Conservation (phyloP, 2,888 invertebrate species). For the Epicampocera succincta region DNA sequence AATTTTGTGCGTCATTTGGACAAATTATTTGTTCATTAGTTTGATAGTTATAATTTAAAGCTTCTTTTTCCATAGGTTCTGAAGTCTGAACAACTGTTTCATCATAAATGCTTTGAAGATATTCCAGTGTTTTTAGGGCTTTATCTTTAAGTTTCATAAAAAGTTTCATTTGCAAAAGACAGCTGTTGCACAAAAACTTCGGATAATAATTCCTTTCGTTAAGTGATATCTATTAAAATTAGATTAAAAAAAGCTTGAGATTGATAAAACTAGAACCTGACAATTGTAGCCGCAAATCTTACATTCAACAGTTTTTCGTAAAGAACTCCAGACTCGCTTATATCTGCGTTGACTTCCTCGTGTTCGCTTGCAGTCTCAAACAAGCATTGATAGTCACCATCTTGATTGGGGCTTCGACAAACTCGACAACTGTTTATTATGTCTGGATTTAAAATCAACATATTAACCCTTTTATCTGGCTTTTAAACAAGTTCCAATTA, state of each 20-base stretch:
- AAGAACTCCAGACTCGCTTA: slow-evolving; percentile 70
- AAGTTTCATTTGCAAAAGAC: slow-evolving; percentile 75
- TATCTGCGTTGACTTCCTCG: not conserved
- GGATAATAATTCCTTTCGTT: slow-evolving; percentile 62
- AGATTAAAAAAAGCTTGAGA: not conserved
- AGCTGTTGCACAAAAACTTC: slow-evolving; percentile 74
- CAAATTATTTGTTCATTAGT: not conserved
- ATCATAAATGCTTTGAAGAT: slow-evolving; percentile 38
- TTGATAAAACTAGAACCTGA: not conserved
- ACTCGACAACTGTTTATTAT: slow-evolving; percentile 73
- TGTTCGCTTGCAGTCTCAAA: slow-evolving; percentile 11
- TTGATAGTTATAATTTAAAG: not conserved
- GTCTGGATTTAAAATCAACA: slow-evolving; percentile 57
- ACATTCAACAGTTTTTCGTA: slow-evolving; percentile 73
- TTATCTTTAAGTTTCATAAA: slow-evolving; percentile 74
- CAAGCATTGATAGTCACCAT: slow-evolving; percentile 71
- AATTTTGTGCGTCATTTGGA: not conserved
- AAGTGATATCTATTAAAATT: slow-evolving; percentile 61
- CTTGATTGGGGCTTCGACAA: slow-evolving; percentile 71
- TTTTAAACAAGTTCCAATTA: too few species aligned
- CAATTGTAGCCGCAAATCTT: not conserved
- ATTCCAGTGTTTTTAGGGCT: slow-evolving; percentile 70
- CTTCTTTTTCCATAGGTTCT: not conserved
- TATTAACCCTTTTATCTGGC: too few species aligned
- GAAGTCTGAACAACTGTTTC: not conserved